A percentile compares a stretch with the other conserved stretches of the same genome.
Conservation (phyloP, 2,113 vertebrate genomes). For the Stigmatopora nigra region DNA sequence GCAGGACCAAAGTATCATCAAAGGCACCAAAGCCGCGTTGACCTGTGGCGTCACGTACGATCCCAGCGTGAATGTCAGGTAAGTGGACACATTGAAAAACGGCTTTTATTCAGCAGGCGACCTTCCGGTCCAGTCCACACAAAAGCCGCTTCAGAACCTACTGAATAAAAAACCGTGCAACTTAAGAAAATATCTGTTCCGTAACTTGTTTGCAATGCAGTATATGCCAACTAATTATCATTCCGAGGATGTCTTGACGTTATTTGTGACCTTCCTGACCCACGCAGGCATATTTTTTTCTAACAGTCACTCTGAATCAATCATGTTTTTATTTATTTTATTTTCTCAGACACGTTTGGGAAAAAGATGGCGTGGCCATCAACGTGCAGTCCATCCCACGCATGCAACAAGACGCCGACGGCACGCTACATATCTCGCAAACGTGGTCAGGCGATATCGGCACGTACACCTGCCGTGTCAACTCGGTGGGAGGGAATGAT, state of each 20-base stretch:
- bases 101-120: background rate
- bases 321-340: too few species aligned
- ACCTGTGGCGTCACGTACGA: slow-evolving; percentile 89
- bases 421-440: slow-evolving; percentile 93
- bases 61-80: slow-evolving; percentile 86
- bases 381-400: slow-evolving; percentile 73
- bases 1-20: slow-evolving; percentile 94
- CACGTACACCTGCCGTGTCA: slow-evolving; percentile 88
- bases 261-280: too few species aligned
- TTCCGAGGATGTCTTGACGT: background rate
- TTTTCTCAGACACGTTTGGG: slow-evolving; percentile 81
- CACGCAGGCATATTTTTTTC: background rate
- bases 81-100: slow-evolving; percentile 6
- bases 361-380: slow-evolving; percentile 79
- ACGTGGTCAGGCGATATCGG: slow-evolving; percentile 98
- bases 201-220: background rate
- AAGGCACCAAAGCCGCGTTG: slow-evolving; percentile 92
- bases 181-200: background rate
- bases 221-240: background rate
- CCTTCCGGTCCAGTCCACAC: background rate
- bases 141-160: background rate
- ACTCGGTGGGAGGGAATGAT: slow-evolving; percentile 89
- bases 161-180: background rate
- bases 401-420: slow-evolving; percentile 75
- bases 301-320: too few species aligned